Evolutionary conservation across 2,797 vertebrate genomes (phyloP), one percentile per base, ranked within the genome.

Genomic region (Anabacerthia variegaticeps): DNA sequence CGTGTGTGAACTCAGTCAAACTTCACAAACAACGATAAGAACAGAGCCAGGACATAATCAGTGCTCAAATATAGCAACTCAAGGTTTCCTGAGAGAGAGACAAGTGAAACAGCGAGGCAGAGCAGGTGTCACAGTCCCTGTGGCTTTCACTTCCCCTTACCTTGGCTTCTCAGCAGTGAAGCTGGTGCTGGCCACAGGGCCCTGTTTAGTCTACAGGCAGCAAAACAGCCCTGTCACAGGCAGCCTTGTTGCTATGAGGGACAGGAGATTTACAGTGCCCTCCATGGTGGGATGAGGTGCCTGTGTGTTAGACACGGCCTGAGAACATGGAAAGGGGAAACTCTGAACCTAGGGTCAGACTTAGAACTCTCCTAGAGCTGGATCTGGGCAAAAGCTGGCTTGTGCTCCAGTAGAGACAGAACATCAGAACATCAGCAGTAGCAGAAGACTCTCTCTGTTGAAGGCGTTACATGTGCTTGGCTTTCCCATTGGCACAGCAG

Each of bases 11-110:
- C 78, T 71, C 79, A 82, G 89, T 93, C 95, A 88, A 93, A 73
- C 80, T 96, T 92, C 83, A 79, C 96, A 97, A 97, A 96, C 88
- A 96, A 82, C 59, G 92, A 97, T 97, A 97, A 94, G 85, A 88
- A 12, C 24, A 37, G 72, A 82, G 44, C 59, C 52, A 27, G 67
- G 66, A 43, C 2, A 3, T 90, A 95, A 96, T 96, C 88, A 54
- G 34, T n/a, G 52, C 55, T 88, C 80, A 96, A 92, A 97, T 93
- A 95, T 88, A 97, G 91, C 81, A 95, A n/a, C 74, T 88, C 95
- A 97, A 96, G 95, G 96, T 95, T 89, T 92, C 44, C 67, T 43
- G 86, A 93, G 79, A 55, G 62, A n/a, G 80, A 61, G 58, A 82
- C 49, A 89, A 91, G 65, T 0, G 1, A 44, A 92, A 88, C 23